Base-by-base conservation (phyloP, 2,888 invertebrate genomes). In the Ptilodon capucinus region DNA sequence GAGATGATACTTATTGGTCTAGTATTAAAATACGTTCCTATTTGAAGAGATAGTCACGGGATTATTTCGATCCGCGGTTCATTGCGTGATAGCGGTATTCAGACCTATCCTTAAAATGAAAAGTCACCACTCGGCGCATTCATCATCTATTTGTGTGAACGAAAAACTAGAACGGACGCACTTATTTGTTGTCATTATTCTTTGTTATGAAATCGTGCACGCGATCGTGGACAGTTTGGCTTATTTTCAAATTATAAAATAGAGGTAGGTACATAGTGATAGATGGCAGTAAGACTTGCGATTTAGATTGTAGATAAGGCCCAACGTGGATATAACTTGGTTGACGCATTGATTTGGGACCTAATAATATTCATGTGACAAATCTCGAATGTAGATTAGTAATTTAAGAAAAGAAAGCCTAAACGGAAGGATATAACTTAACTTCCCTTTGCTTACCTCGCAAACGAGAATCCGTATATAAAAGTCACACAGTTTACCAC, bases 151-250 rank as follows among this genome's bases (percentile, higher is more conserved):
- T n/a, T 21, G 35, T 41, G 44, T 47, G 23, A 42, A 51, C 35
- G n/a, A 43, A 42, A 42, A 38, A 32, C 42, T 45, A 39, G 17
- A 43, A 41, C 45, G 39, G 28, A 36, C 38, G 30, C 19, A 36
- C 23, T 42, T 40, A 34, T 48, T 46, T 46, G 13, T 17, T 28
- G 40, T 23, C 32, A 16, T 47, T 51, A 36, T 38, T 39, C 23
- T 25, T 30, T 17, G 30, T 38, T 28, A 25, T 23, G 17, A 32
- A 40, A 40, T 40, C 9, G 21, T 14, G 40, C 40, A 40, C 40
- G 40, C 40, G 25, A 40, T 40, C 40, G 9, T 16, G 11, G 6
- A 19, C 19, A 25, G 16, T 40, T 16, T 16, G 40, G 1, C 4
- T 16, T 16, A 25, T 25, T 25, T 25, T 16, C 36, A 4, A 19